Percentiles rank a stretch among this genome's conserved stretches.
Evolutionary conservation across 1,140 invertebrate species (phyloP).

Genomic region (Carposina sasakii): DNA sequence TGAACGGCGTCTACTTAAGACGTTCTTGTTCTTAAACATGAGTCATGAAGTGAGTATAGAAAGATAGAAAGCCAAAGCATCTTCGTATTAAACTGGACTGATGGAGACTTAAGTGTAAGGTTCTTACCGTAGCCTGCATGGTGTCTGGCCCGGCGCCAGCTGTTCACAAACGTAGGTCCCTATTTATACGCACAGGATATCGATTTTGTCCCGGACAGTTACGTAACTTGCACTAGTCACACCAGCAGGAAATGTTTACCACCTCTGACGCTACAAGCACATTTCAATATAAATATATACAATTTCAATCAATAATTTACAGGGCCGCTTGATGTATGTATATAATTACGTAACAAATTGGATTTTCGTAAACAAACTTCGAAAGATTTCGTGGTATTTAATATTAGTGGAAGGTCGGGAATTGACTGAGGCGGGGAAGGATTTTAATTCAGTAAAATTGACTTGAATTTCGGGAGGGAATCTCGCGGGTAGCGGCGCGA

Average conservation of each 20-base stretch:
- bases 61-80: too few species aligned
- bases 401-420: conserved; percentile 48
- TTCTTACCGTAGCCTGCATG: conserved; percentile 63
- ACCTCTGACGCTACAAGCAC: conserved; percentile 34
- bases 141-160: conserved; percentile 55
- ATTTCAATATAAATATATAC: conserved; percentile 14
- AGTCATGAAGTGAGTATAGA: too few species aligned
- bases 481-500: conserved; percentile 15
- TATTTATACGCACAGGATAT: conserved; percentile 65
- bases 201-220: conserved; percentile 64
- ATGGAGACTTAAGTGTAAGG: too few species aligned
- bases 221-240: conserved; percentile 50
- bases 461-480: conserved; percentile 31
- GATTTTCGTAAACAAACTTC: too few species aligned
- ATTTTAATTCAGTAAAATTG: conserved; percentile 39
- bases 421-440: conserved; percentile 32
- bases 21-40: too few species aligned
- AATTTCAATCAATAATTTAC: too few species aligned
- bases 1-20: too few species aligned
- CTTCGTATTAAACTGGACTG: too few species aligned
- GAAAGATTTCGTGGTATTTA: conserved; percentile 21
- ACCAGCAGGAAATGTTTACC: conserved; percentile 40
- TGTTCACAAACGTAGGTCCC: conserved; percentile 53
- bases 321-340: too few species aligned
- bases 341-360: too few species aligned